Conservation (phyloP, 2,113 vertebrate species). For the Pycnonotus jocosus region DNA sequence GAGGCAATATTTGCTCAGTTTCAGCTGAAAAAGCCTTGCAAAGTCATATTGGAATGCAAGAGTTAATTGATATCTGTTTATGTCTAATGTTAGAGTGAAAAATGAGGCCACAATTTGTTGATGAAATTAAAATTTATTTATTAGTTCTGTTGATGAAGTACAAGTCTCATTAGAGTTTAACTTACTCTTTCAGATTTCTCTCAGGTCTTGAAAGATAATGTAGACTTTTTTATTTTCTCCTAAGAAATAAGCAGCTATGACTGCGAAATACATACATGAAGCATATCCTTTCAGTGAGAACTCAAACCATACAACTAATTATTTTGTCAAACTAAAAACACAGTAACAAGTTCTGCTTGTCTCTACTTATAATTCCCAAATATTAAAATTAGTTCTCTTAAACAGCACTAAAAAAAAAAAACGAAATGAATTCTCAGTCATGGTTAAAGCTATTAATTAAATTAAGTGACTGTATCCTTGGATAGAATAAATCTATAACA, state of each 20-base stretch:
- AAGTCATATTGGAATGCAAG: not conserved
- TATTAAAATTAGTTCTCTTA: not conserved
- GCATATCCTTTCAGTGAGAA: not conserved
- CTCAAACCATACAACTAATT: not conserved
- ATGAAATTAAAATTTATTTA: not conserved
- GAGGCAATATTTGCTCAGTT: not conserved
- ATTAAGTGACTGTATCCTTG: not conserved
- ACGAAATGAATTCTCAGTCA: not conserved
- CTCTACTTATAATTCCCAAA: not conserved
- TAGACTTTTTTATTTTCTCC: fast-evolving
- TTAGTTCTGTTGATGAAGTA: not conserved
- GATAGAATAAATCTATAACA: not conserved
- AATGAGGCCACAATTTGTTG: not conserved
- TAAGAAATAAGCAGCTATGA: not conserved
- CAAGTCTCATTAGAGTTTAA: not conserved
- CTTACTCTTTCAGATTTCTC: not conserved
- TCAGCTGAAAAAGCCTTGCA: not conserved
- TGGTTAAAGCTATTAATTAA: not conserved
- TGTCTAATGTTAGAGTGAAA: not conserved
- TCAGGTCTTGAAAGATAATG: not conserved
- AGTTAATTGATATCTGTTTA: not conserved
- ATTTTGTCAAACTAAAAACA: not conserved
- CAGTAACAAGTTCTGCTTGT: not conserved
- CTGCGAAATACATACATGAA: not conserved
- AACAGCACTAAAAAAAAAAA: not conserved